Conservation (phyloP, 2,113 vertebrate species). For the Larimichthys crocea region DNA sequence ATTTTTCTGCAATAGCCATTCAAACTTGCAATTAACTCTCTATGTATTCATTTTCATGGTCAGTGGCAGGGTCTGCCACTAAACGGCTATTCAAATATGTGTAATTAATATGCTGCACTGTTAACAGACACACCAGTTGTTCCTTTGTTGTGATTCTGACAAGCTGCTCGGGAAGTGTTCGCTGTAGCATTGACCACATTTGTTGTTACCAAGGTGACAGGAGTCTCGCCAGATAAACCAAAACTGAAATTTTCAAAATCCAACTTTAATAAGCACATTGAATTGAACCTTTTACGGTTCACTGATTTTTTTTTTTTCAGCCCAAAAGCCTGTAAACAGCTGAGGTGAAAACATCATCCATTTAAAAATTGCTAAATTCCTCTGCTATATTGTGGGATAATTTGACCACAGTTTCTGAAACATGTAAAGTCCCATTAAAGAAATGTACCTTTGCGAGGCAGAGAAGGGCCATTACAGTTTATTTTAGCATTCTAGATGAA, state of each 20-base stretch:
- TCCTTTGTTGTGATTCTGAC: neutral
- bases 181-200: neutral
- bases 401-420: neutral
- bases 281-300: neutral
- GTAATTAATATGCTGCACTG: neutral
- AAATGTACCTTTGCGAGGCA: neutral
- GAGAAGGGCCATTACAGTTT: slow-evolving; percentile 1
- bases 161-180: neutral
- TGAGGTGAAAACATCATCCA: neutral
- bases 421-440: neutral
- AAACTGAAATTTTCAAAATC: neutral
- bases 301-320: neutral
- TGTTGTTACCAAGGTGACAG: neutral
- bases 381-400: neutral
- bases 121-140: neutral
- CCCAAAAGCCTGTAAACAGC: neutral
- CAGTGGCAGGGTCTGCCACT: neutral
- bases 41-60: too few species aligned
- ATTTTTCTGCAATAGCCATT: neutral
- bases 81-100: neutral
- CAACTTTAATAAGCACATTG: neutral
- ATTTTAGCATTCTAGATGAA: slow-evolving; percentile 34
- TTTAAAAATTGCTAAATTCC: too few species aligned
- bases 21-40: neutral
- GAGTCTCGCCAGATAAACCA: neutral